phyloP scores from a whole-genome alignment of 2,888 invertebrate species.

The Eumerus sabulonum region DNA sequence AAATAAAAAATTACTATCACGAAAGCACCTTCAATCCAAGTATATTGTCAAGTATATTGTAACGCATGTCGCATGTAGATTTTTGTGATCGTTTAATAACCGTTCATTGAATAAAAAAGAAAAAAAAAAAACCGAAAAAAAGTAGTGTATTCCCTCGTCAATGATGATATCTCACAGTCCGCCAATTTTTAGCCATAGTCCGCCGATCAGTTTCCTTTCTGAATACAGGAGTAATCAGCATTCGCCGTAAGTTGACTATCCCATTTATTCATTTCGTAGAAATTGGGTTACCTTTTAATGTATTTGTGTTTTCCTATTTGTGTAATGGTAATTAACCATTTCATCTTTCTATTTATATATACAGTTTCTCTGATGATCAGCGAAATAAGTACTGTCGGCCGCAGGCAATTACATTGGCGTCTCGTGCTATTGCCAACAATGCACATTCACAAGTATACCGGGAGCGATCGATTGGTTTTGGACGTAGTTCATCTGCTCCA shows the following conservation, averaged over 20 bases:
- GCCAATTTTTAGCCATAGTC: conserved; percentile 85
- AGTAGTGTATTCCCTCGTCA: background rate
- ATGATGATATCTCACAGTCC: conserved; percentile 86
- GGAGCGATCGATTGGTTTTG: conserved; percentile 71
- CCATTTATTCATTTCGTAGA: background rate
- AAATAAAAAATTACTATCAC: conserved; percentile 1
- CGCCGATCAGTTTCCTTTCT: conserved; percentile 83
- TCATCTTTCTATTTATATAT: conserved; percentile 47
- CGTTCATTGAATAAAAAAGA: conserved; percentile 16
- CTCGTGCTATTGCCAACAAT: conserved; percentile 77
- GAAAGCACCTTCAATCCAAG: background rate
- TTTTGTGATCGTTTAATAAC: conserved; percentile 44
- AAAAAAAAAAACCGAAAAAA: conserved; percentile 18
- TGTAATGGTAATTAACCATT: no score
- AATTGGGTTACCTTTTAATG: background rate
- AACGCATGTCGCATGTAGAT: no score
- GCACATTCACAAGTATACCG: conserved; percentile 69
- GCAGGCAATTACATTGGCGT: conserved; percentile 77
- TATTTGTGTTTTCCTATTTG: background rate
- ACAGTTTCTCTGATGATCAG: conserved; percentile 76
- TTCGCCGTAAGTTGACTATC: conserved; percentile 76
- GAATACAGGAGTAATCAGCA: conserved; percentile 81
- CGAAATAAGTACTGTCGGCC: conserved; percentile 77
- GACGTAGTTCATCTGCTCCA: conserved; percentile 75
- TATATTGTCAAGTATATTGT: no score